Base-by-base conservation (phyloP, 2,888 invertebrate species). In the Scaptomyza tumidula region DNA sequence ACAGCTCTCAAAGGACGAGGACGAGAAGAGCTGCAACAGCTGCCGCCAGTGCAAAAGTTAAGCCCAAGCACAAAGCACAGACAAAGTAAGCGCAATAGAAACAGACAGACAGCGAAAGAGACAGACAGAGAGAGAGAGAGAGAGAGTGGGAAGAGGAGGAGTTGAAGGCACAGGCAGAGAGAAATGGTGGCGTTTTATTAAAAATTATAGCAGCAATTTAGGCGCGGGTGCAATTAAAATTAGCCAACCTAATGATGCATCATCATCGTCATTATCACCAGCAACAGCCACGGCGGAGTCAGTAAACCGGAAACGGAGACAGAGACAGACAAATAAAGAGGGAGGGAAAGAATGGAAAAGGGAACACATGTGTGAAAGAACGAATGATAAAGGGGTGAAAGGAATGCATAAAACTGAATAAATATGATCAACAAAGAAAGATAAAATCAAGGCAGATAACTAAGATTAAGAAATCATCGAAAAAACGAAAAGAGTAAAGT, bases 201-300 rank as follows among this genome's bases (percentile, higher is more conserved):
- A 85, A 82, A 87, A 82, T 82, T 70, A 87, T 83, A 87, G 88
- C 88, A 79, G 88, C 77, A 83, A 83, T 83, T 87, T 79, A 67
- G 82, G 82, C 86, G 69, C 55, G 67, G 66, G 71, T 68, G 88
- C 85, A 85, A 83, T 87, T 83, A 85, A 87, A 85, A 83, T 83
- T 87, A 87, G 88, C 80, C 79, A 80, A 77, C 71, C 77, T 87
- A 83, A 83, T 85, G 88, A 87, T 81, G 86, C 83, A 85, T 83
- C 87, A 33, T 81, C 87, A 84, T 67, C 60, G 73, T 59, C 67
- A 72, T 72, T 69, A 75, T 66, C 63, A 70, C 16, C 66, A 67
- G 37, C 41, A 37, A 45, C 65, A 65, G 31, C 55, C 37, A 41
- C 24, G 63, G 63, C 44, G 46, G 35, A 39, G 48, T 45, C 13